Evolutionary conservation across 2,888 invertebrate species (phyloP).

Genomic region (Ferdinandea cuprea): DNA sequence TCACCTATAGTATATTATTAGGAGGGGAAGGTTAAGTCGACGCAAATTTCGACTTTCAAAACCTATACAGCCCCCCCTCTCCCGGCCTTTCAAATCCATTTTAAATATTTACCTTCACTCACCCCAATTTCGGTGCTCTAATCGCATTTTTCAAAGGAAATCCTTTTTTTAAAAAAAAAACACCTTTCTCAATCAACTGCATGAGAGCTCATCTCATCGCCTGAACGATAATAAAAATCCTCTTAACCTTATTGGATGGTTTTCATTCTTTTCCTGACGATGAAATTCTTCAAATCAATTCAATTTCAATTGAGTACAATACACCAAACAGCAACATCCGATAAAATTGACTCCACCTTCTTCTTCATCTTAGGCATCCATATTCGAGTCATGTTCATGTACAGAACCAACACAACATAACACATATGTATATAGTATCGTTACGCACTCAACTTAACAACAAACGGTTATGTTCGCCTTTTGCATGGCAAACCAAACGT

Average conservation of each 20-base stretch:
- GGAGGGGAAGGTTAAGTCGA: too few relatives aligned
- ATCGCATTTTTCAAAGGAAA: too few relatives aligned
- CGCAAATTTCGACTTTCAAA: too few relatives aligned
- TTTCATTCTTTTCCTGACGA: constrained; percentile 17
- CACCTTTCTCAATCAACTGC: constrained; percentile 12
- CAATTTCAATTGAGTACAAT: constrained; percentile 49
- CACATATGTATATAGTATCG: not conserved
- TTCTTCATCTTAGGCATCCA: not conserved
- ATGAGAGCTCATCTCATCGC: constrained; percentile 7
- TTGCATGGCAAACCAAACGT: constrained; percentile 52
- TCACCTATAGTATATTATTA: too few relatives aligned
- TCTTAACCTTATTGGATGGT: constrained; percentile 57
- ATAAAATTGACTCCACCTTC: not conserved
- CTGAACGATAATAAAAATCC: constrained; percentile 43
- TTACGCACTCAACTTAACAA: constrained; percentile 56
- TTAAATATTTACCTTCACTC: too few relatives aligned
- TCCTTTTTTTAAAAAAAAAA: not conserved
- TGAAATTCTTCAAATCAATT: constrained; percentile 43
- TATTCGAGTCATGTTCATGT: too few relatives aligned
- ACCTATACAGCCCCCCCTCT: too few relatives aligned
- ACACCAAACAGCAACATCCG: constrained; percentile 20
- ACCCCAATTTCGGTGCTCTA: too few relatives aligned
- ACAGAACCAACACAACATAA: too few relatives aligned
- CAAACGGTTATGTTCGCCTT: constrained; percentile 30
- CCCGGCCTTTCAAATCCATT: too few relatives aligned